These are phyloP conservation scores for Sternarchorhynchus goeldii DNA, from an alignment of 2,797 vertebrate genomes.

Conservation along the genomic window DNA sequence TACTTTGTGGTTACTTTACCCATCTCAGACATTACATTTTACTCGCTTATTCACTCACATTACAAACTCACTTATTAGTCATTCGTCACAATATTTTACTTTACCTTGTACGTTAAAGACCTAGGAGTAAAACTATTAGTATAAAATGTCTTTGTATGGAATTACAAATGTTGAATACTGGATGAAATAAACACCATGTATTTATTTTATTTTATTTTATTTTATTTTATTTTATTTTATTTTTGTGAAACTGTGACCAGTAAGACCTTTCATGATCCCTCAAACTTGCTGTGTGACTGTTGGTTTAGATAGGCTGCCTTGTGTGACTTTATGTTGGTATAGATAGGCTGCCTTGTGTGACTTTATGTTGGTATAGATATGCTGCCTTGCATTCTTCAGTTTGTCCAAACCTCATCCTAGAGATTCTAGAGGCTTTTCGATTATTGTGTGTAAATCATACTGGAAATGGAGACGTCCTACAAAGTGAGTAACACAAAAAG, in stretches of 20 bases:
- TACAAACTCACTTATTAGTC: constrained; percentile 17
- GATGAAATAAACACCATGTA: too few relatives aligned
- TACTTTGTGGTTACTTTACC: neutral
- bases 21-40: neutral
- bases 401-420: constrained; percentile 29
- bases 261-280: constrained; percentile 26
- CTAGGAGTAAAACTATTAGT: neutral
- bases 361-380: constrained; percentile 32
- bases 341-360: constrained; percentile 1
- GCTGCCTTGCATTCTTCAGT: constrained; percentile 1
- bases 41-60: constrained; percentile 4
- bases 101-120: constrained; percentile 41
- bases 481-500: constrained; percentile 41
- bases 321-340: constrained; percentile 39
- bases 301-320: constrained; percentile 10
- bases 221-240: too few relatives aligned
- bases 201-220: too few relatives aligned
- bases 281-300: constrained; percentile 26
- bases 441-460: constrained; percentile 25
- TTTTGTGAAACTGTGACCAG: too few relatives aligned
- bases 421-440: constrained; percentile 10
- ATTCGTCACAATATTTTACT: constrained; percentile 33
- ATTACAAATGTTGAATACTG: constrained; percentile 10
- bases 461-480: constrained; percentile 29
- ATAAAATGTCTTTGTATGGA: constrained; percentile 24